Evolutionary conservation across 2,888 invertebrate genomes (phyloP).

Genomic region (Esperia sulphurella): DNA sequence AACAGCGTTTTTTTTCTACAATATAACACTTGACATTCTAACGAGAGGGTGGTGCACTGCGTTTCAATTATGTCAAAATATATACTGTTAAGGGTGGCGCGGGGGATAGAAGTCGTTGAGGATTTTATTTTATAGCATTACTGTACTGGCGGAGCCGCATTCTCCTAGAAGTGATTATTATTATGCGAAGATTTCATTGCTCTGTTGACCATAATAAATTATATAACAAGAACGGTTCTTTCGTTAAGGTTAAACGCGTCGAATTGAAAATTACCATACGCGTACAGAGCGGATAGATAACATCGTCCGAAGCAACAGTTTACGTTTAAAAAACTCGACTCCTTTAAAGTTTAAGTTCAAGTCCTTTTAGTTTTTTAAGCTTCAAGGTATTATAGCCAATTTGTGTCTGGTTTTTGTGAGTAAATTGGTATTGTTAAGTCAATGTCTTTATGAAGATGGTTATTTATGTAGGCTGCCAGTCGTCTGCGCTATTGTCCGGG

Average conservation of each 20-base stretch:
- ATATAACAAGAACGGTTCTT: not conserved
- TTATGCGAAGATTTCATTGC: too few relatives aligned
- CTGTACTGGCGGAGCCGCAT: too few relatives aligned
- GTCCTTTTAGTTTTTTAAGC: too few relatives aligned
- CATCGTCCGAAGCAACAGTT: constrained; percentile 8
- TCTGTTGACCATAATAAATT: not conserved
- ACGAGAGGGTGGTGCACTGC: too few relatives aligned
- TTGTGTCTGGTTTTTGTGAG: constrained; percentile 13
- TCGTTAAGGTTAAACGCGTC: constrained; percentile 22
- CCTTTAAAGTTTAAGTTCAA: too few relatives aligned
- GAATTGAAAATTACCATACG: constrained; percentile 23
- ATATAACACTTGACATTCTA: too few relatives aligned
- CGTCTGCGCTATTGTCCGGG: constrained; percentile 22
- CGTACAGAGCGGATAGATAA: constrained; percentile 11
- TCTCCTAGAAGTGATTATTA: too few relatives aligned
- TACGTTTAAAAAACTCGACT: constrained; percentile 13
- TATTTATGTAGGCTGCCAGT: constrained; percentile 26
- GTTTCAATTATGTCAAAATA: too few relatives aligned
- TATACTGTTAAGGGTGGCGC: too few relatives aligned
- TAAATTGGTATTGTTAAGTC: constrained; percentile 24
- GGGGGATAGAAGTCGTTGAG: too few relatives aligned
- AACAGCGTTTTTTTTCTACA: too few relatives aligned
- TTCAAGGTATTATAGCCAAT: constrained; percentile 15
- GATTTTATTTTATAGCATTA: too few relatives aligned
- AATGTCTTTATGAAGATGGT: constrained; percentile 27